Conservation (phyloP, 2,797 vertebrate genomes). For the Todus mexicanus region DNA sequence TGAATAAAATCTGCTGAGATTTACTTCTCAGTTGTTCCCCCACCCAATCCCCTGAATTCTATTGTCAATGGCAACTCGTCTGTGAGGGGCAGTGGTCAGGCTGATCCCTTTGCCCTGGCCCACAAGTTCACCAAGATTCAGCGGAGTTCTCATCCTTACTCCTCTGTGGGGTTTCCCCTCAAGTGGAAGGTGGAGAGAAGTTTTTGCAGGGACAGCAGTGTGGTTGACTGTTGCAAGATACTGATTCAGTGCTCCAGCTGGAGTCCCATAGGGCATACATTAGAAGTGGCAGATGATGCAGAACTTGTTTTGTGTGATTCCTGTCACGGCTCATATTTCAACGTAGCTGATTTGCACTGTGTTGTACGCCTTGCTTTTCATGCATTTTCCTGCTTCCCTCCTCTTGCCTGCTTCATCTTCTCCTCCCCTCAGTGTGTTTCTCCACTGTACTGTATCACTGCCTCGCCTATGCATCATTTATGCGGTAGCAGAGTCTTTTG, state of each 20-base stretch:
- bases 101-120: neutral
- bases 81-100: rapidly evolving
- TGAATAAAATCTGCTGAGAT: neutral
- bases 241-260: neutral
- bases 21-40: neutral
- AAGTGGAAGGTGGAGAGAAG: neutral
- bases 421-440: neutral
- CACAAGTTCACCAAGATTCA: neutral
- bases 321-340: neutral
- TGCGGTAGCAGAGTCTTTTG: neutral
- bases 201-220: neutral
- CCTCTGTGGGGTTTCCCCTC: neutral
- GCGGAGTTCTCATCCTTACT: neutral
- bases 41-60: neutral
- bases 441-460: neutral
- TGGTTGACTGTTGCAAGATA: neutral
- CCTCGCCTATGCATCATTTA: neutral
- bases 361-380: neutral
- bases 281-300: neutral
- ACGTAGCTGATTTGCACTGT: neutral
- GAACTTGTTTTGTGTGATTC: neutral
- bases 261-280: neutral
- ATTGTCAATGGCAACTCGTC: neutral
- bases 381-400: neutral
- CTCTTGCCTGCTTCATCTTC: neutral